Evolutionary conservation across 1,140 invertebrate genomes (phyloP).

Genomic region (Babylonia areolata): DNA sequence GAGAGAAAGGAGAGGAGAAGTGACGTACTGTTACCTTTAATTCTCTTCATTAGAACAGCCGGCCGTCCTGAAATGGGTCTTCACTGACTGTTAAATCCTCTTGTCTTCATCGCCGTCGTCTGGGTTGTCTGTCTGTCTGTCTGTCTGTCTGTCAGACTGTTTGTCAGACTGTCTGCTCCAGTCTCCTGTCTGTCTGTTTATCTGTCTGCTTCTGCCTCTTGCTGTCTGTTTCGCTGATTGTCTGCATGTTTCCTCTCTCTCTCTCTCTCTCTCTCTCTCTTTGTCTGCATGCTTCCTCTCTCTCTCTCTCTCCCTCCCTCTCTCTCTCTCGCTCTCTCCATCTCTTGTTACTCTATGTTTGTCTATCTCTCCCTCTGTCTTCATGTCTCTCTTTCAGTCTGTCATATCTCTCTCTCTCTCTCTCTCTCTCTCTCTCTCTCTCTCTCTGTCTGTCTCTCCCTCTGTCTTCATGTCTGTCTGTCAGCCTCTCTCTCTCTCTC

Average conservation of each 20-base stretch:
- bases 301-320: not conserved
- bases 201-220: not conserved
- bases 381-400: not conserved
- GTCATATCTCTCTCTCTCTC: not conserved
- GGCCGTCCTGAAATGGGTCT: too few relatives aligned
- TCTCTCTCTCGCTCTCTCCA: not conserved
- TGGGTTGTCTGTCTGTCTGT: too few relatives aligned
- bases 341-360: too few relatives aligned
- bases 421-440: conserved; percentile 11
- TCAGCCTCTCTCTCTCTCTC: not conserved
- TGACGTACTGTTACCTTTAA: too few relatives aligned
- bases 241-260: too few relatives aligned
- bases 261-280: too few relatives aligned
- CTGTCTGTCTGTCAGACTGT: not conserved
- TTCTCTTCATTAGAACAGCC: too few relatives aligned
- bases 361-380: not conserved
- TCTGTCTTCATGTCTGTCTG: not conserved
- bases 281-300: too few relatives aligned
- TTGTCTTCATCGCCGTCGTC: too few relatives aligned
- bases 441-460: not conserved
- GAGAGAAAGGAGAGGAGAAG: too few relatives aligned
- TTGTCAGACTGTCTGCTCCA: not conserved
- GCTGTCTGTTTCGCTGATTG: not conserved
- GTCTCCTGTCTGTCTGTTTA: not conserved
- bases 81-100: too few relatives aligned